Evolutionary conservation across 2,888 invertebrate genomes (phyloP).

Genomic region (Frankliniella fusca): DNA sequence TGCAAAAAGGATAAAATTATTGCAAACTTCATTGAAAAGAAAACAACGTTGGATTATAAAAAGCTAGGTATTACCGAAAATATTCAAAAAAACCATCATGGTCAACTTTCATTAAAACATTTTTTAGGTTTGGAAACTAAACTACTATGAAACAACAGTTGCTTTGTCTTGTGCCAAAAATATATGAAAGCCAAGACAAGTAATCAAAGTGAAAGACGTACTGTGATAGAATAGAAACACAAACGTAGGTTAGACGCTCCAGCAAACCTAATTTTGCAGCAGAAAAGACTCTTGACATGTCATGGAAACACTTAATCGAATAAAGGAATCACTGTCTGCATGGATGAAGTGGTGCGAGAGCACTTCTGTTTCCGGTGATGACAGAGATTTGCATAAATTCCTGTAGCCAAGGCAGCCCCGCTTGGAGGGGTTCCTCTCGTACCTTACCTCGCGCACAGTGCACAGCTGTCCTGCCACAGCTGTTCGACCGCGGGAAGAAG

Average conservation of each 20-base stretch:
- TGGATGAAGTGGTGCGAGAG: too few relatives aligned
- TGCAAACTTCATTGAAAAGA: too few relatives aligned
- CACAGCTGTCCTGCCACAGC: conserved; percentile 20
- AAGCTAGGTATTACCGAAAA: too few relatives aligned
- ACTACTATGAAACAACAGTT: too few relatives aligned
- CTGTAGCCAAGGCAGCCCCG: background rate
- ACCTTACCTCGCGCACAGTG: background rate
- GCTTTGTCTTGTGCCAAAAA: too few relatives aligned
- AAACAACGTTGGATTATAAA: too few relatives aligned
- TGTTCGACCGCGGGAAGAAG: background rate
- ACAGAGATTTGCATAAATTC: background rate
- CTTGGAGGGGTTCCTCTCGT: background rate
- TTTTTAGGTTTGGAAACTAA: too few relatives aligned
- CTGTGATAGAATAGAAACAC: background rate
- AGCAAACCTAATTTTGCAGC: background rate
- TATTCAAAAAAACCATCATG: too few relatives aligned
- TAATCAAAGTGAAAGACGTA: background rate
- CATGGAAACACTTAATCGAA: background rate
- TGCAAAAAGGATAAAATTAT: too few relatives aligned
- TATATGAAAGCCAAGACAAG: too few relatives aligned
- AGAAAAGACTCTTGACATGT: background rate
- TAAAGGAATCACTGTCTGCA: background rate
- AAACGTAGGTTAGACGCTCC: background rate
- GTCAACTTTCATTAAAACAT: too few relatives aligned
- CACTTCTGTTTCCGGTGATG: background rate